Conservation (phyloP, 2,113 vertebrate genomes). For the Centropus bengalensis region DNA sequence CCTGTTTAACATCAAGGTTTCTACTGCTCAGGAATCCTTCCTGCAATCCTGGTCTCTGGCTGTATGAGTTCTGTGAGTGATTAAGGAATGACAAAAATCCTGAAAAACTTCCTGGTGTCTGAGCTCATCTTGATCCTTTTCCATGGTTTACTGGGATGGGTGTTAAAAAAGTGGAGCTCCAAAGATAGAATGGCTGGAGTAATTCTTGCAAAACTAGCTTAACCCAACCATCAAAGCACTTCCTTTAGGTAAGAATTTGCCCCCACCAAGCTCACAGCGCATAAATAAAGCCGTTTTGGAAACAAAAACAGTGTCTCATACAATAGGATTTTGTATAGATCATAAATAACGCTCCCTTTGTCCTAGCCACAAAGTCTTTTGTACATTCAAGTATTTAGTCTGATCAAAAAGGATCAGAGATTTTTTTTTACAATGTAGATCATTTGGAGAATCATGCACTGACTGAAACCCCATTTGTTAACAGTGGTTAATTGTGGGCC, state of each 20-base stretch:
- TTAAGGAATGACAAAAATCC: conserved; percentile 65
- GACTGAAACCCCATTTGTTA: neutral
- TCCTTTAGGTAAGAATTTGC: conserved; percentile 66
- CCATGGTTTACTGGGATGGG: neutral
- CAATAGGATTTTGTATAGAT: conserved; percentile 26
- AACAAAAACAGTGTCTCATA: conserved; percentile 59
- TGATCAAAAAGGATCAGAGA: neutral
- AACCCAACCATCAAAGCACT: conserved; percentile 66
- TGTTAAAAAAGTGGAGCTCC: conserved; percentile 36
- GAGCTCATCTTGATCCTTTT: conserved; percentile 26
- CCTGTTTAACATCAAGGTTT: conserved; percentile 60
- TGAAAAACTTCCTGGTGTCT: conserved; percentile 10
- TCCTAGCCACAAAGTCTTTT: neutral
- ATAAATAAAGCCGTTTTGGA: conserved; percentile 53
- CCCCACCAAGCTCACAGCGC: conserved; percentile 43
- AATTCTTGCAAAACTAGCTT: conserved; percentile 69
- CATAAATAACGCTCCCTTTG: conserved; percentile 21
- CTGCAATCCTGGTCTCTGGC: conserved; percentile 5
- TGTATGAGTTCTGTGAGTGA: conserved; percentile 38
- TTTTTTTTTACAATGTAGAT: neutral
- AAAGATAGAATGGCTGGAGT: conserved; percentile 48
- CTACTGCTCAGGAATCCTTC: conserved; percentile 40
- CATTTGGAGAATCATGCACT: neutral
- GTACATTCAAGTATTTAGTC: neutral
- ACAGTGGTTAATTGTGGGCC: neutral